Percentiles rank a stretch among this genome's conserved stretches.
These are phyloP conservation scores for Phalanger gymnotis DNA, from an alignment of 2,797 vertebrate genomes.

Conservation along the genomic window DNA sequence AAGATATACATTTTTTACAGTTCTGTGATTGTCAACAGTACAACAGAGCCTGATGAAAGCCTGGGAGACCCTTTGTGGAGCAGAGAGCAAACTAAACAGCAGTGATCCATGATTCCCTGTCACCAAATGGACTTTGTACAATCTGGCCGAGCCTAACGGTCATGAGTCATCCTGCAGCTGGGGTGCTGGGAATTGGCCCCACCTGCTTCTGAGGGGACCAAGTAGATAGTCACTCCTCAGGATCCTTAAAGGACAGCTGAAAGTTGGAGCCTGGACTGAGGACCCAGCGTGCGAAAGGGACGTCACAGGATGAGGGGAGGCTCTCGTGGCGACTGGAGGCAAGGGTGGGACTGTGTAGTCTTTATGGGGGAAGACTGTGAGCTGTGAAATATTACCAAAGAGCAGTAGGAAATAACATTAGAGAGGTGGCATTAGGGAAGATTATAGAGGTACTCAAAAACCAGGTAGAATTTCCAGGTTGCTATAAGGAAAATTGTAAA, in stretches of 20 bases:
- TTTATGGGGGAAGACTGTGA: not conserved
- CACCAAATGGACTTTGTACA: slow-evolving; percentile 4
- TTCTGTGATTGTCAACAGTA: slow-evolving; percentile 27
- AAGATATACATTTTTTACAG: slow-evolving; percentile 10
- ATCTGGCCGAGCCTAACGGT: not conserved
- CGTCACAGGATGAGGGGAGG: not conserved
- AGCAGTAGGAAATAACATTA: not conserved
- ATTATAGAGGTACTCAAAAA: not conserved
- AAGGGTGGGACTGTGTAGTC: not conserved
- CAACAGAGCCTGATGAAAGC: slow-evolving; percentile 22
- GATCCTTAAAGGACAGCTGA: not conserved
- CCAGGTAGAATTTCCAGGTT: not conserved
- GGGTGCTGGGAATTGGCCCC: not conserved
- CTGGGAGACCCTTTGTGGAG: slow-evolving; percentile 14
- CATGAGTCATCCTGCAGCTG: not conserved
- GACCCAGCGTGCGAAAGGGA: not conserved
- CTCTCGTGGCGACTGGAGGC: slow-evolving; percentile 22
- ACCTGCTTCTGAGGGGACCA: not conserved
- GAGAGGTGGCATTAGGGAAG: not conserved
- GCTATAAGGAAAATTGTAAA: not conserved
- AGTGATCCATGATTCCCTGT: not conserved
- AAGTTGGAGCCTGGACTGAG: not conserved
- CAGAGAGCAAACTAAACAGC: slow-evolving; percentile 46
- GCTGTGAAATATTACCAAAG: not conserved
- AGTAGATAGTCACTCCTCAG: not conserved